phyloP scores from a whole-genome alignment of 2,888 invertebrate species.

The Agonopterix heracliana region DNA sequence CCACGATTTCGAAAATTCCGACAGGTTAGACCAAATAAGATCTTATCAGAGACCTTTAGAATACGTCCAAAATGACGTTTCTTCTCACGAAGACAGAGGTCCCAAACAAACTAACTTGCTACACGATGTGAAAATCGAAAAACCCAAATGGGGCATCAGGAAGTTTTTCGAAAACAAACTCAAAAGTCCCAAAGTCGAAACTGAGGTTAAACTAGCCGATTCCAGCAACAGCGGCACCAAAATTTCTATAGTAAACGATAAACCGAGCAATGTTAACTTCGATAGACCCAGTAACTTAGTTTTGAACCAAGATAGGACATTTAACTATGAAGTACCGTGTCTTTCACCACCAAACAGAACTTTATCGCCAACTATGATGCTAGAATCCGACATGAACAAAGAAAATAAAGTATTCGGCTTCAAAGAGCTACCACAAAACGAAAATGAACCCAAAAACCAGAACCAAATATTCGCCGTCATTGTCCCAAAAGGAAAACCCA shows the following conservation, averaged over 20 bases:
- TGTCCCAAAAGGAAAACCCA: constrained; percentile 58
- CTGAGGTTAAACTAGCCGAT: constrained; percentile 72
- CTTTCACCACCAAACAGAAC: constrained; percentile 68
- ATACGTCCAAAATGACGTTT: constrained; percentile 85
- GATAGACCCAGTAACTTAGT: constrained; percentile 53
- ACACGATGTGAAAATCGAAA: constrained; percentile 50
- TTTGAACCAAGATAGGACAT: constrained; percentile 40
- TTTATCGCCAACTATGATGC: constrained; percentile 62
- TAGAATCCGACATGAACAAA: constrained; percentile 45
- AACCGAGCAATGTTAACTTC: constrained; percentile 40
- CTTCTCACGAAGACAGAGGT: constrained; percentile 47
- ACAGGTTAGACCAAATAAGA: constrained; percentile 47
- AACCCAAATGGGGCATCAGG: constrained; percentile 59
- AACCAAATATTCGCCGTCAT: constrained; percentile 69
- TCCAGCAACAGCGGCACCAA: constrained; percentile 27
- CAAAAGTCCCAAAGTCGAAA: constrained; percentile 57
- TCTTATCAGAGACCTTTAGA: constrained; percentile 70
- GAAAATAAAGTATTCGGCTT: constrained; percentile 65
- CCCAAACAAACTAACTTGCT: constrained; percentile 64
- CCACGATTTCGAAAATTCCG: constrained; percentile 38
- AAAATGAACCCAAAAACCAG: constrained; percentile 31
- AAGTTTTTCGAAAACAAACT: constrained; percentile 59
- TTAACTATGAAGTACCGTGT: constrained; percentile 56
- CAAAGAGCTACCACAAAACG: constrained; percentile 51
- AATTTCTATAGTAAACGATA: constrained; percentile 50